Conservation (phyloP, 53 echinoderm and acorn worm genomes). For the Echinarachnius parma region DNA sequence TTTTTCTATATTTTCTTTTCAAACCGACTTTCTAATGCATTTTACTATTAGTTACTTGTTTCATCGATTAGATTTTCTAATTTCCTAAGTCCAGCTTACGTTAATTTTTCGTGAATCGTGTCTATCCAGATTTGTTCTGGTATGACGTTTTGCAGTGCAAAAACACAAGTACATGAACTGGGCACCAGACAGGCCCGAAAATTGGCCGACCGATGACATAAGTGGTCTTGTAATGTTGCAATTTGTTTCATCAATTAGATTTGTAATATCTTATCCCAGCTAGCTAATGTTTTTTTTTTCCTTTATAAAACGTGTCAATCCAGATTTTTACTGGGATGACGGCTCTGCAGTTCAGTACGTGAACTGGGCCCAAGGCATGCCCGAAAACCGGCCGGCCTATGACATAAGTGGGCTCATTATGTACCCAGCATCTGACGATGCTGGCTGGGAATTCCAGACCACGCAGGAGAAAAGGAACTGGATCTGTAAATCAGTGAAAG, state of each 20-base stretch:
- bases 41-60: no score
- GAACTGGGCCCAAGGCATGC: slow-evolving; percentile 48
- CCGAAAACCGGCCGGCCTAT: slow-evolving; percentile 29
- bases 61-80: no score
- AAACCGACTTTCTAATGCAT: no score
- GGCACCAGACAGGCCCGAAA: slow-evolving; percentile 49
- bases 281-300: no score
- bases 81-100: no score
- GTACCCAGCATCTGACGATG: slow-evolving; percentile 44
- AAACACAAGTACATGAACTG: slow-evolving; percentile 57
- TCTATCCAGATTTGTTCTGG: slow-evolving; percentile 57
- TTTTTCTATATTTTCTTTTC: no score
- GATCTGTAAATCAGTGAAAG: slow-evolving; percentile 71
- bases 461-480: slow-evolving; percentile 54
- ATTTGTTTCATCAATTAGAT: no score
- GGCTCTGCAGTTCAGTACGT: slow-evolving; percentile 44
- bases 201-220: neutral
- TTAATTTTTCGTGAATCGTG: no score
- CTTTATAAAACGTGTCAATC: no score
- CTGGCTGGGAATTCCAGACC: slow-evolving; percentile 70
- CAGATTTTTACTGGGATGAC: slow-evolving; percentile 53
- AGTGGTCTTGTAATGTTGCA: slow-evolving; percentile 57
- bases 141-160: slow-evolving; percentile 26
- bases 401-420: slow-evolving; percentile 35
- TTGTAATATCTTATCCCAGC: no score